Conservation (phyloP, 2,113 vertebrate species). For the Tetrao urogallus region DNA sequence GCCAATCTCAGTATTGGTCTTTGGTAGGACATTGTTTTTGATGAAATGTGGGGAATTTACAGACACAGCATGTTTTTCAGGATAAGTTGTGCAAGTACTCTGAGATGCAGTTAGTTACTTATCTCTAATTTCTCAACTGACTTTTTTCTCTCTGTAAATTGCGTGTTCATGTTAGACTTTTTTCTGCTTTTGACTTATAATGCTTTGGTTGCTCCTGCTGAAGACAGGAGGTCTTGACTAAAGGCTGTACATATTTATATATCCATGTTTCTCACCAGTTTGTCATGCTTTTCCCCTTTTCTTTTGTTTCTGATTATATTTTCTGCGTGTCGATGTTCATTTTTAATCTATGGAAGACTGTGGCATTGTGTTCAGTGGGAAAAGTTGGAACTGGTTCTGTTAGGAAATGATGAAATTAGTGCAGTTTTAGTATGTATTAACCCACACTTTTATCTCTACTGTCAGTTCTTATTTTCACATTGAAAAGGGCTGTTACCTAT, state of each 20-base stretch:
- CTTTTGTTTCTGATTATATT: background rate
- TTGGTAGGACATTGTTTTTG: background rate
- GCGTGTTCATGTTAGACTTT: background rate
- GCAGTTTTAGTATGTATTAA: background rate
- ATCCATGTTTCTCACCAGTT: background rate
- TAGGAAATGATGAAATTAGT: background rate
- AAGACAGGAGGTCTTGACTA: background rate
- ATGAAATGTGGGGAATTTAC: background rate
- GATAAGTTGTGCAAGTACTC: background rate
- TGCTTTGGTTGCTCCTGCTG: background rate
- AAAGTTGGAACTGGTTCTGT: background rate
- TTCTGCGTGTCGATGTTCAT: background rate
- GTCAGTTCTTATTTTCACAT: background rate
- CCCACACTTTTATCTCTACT: background rate
- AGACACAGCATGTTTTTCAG: background rate
- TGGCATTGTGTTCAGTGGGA: background rate
- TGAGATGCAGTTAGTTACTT: background rate
- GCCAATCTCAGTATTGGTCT: background rate
- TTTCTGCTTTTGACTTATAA: background rate
- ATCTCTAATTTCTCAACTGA: background rate
- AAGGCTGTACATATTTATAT: background rate
- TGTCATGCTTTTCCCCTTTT: background rate
- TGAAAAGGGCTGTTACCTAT: background rate
- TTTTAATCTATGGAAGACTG: background rate
- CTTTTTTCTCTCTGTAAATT: background rate